Evolutionary conservation across 2,797 vertebrate genomes (phyloP).

Genomic region (Enteromius viviparus): DNA sequence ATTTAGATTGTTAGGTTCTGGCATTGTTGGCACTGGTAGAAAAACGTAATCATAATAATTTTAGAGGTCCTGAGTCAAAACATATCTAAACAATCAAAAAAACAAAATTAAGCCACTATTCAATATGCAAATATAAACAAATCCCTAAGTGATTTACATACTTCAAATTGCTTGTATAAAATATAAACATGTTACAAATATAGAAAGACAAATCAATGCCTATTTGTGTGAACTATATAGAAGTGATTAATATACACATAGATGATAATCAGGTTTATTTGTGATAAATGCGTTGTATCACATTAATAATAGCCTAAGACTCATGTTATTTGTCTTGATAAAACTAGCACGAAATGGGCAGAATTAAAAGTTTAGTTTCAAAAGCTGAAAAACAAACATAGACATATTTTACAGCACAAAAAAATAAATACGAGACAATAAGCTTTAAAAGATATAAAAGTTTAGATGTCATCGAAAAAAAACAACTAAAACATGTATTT

Average conservation of each 20-base stretch:
- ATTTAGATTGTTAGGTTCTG: not conserved
- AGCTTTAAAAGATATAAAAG: slow-evolving; percentile 3
- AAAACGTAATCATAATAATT: not conserved
- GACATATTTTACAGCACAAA: slow-evolving; percentile 19
- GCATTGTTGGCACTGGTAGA: not conserved
- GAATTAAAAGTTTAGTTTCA: slow-evolving; percentile 27
- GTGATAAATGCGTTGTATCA: not conserved
- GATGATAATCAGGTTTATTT: not conserved
- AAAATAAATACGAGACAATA: slow-evolving; percentile 20
- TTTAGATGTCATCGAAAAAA: not conserved
- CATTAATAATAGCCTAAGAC: not conserved
- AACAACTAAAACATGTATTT: not conserved
- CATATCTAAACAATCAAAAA: not conserved
- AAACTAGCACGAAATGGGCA: too few relatives aligned
- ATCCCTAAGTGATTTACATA: not conserved
- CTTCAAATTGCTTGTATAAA: not conserved
- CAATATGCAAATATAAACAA: not conserved
- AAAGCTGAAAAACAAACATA: slow-evolving; percentile 10
- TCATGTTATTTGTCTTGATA: slow-evolving; percentile 7
- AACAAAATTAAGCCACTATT: not conserved
- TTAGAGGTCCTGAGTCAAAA: not conserved
- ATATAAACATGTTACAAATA: slow-evolving; percentile 1
- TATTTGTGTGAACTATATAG: not conserved
- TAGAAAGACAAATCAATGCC: not conserved
- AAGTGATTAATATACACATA: not conserved